phyloP scores from a whole-genome alignment of 2,797 vertebrate genomes.

The Calcarius lapponicus region DNA sequence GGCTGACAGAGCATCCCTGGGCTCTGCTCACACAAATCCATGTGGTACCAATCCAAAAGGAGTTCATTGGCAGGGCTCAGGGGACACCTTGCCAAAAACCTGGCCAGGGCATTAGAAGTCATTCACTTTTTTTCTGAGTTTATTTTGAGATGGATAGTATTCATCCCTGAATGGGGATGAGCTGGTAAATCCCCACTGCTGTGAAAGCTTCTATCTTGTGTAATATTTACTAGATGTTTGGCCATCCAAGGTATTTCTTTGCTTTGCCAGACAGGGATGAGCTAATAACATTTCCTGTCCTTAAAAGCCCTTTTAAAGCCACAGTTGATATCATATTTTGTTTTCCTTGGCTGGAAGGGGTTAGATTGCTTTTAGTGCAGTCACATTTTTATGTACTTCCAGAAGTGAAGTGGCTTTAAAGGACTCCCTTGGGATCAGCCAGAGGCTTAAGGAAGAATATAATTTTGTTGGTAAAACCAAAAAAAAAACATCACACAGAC shows the following conservation, averaged over 20 bases:
- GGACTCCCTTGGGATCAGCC: neutral
- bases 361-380: neutral
- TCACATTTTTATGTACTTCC: neutral
- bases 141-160: neutral
- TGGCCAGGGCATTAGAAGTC: neutral
- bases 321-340: neutral
- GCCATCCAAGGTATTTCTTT: neutral
- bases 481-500: neutral
- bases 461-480: neutral
- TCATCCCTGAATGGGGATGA: neutral
- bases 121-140: neutral
- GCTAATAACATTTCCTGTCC: slow-evolving; percentile 25
- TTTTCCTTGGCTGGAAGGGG: slow-evolving; percentile 23
- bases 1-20: neutral
- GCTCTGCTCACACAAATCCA: neutral
- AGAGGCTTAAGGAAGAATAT: neutral
- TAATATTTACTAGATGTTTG: neutral
- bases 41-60: neutral
- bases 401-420: slow-evolving; percentile 10
- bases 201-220: neutral
- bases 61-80: neutral
- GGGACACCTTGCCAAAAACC: neutral
- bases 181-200: neutral
- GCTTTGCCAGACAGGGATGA: neutral
- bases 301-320: slow-evolving; percentile 38